Conservation (phyloP, 2,888 invertebrate genomes). For the Tolmerus cingulatus region DNA sequence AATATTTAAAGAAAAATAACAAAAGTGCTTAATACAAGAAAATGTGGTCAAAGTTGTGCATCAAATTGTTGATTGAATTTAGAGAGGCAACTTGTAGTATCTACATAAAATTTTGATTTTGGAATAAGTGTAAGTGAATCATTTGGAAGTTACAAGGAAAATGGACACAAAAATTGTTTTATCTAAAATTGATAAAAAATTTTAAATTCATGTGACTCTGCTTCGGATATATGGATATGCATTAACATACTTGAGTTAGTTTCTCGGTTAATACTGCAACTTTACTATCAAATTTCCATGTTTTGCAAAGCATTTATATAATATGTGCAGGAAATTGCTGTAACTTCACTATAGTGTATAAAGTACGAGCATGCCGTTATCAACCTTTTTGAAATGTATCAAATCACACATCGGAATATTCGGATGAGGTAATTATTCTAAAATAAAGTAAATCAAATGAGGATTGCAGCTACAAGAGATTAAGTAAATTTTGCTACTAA, state of each 20-base stretch:
- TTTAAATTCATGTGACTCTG: neutral
- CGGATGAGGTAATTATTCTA: neutral
- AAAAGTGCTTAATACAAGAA: slow-evolving; percentile 10
- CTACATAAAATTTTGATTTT: neutral
- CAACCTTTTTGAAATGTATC: neutral
- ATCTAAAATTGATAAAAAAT: neutral
- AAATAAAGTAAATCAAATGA: neutral
- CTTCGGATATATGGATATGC: neutral
- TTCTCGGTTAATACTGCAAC: neutral
- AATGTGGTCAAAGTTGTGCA: slow-evolving; percentile 34
- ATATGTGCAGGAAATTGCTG: neutral
- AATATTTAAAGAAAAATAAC: neutral
- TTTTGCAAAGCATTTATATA: neutral
- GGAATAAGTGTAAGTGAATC: neutral
- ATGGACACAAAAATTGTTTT: neutral
- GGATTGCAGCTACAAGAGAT: neutral
- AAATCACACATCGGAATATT: neutral
- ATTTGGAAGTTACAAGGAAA: neutral
- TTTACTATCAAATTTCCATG: neutral
- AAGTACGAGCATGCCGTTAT: neutral
- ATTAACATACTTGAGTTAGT: neutral
- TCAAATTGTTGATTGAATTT: neutral
- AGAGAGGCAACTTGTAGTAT: neutral
- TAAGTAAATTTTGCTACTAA: neutral
- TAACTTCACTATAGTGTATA: neutral